phyloP scores from a whole-genome alignment of 2,888 invertebrate genomes.

The Chalcis sispes region DNA sequence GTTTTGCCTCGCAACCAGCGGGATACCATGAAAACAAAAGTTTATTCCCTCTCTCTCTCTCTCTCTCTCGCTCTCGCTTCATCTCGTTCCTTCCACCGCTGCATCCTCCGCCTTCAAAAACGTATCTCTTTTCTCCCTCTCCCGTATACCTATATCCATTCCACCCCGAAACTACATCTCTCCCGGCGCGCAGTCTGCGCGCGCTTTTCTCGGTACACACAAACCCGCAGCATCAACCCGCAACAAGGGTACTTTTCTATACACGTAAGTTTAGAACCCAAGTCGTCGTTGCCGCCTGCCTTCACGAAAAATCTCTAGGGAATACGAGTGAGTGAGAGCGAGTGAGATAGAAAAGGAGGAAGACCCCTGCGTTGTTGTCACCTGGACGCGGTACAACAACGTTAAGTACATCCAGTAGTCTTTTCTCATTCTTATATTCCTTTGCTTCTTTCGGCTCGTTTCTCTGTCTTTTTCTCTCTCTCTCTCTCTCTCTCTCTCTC shows the following conservation, averaged over 20 bases:
- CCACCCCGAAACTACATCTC: too few relatives aligned
- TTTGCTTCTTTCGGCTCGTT: too few relatives aligned
- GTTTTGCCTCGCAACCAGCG: conserved; percentile 70
- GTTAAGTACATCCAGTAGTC: conserved; percentile 41
- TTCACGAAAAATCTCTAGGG: conserved; percentile 11
- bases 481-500: not conserved
- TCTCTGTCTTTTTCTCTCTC: too few relatives aligned
- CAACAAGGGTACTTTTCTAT: too few relatives aligned
- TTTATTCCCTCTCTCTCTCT: conserved; percentile 41
- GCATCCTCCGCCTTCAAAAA: not conserved
- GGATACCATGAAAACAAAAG: conserved; percentile 66
- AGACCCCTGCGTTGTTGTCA: conserved; percentile 48
- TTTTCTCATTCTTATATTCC: too few relatives aligned
- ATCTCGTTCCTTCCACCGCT: not conserved
- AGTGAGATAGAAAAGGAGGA: too few relatives aligned
- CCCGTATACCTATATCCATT: not conserved
- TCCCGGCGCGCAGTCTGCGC: not conserved
- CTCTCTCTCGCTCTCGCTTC: not conserved
- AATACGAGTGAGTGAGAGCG: conserved; percentile 5
- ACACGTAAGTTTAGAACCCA: too few relatives aligned
- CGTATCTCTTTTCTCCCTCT: conserved; percentile 11
- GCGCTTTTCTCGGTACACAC: too few relatives aligned
- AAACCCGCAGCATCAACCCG: too few relatives aligned
- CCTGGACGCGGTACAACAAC: conserved; percentile 55
- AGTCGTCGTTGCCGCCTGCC: too few relatives aligned